A percentile compares a stretch with the other conserved stretches of the same genome.
These are phyloP conservation scores for Diabrotica undecimpunctata DNA, from an alignment of 1,140 invertebrate genomes.

Conservation along the genomic window DNA sequence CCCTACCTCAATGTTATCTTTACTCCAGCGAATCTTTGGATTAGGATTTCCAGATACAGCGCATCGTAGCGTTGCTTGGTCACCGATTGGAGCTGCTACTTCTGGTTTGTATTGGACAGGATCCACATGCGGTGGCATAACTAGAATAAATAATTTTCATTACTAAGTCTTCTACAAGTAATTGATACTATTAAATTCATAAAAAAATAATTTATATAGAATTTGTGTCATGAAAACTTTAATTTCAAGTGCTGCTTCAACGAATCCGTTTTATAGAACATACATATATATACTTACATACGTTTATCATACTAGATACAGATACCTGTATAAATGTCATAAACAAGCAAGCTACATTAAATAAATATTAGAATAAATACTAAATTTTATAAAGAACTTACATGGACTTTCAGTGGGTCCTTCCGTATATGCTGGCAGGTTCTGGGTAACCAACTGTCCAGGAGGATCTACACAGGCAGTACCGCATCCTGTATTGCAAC, in stretches of 20 bases:
- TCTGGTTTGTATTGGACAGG: conserved; percentile 54
- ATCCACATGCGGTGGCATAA: conserved; percentile 49
- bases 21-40: conserved; percentile 73
- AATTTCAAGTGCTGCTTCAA: too few species aligned
- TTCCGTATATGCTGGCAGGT: conserved; percentile 44
- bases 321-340: too few species aligned
- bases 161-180: too few species aligned
- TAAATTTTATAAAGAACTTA: too few species aligned
- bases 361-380: too few species aligned
- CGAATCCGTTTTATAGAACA: too few species aligned
- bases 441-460: conserved; percentile 36
- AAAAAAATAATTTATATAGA: too few species aligned
- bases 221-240: too few species aligned
- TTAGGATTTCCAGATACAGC: conserved; percentile 69
- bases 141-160: conserved; percentile 33
- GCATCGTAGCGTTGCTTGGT: conserved; percentile 68
- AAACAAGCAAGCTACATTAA: too few species aligned
- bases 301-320: too few species aligned
- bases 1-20: conserved; percentile 62
- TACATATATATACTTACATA: too few species aligned
- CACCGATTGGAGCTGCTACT: conserved; percentile 66
- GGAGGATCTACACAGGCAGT: conserved; percentile 61
- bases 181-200: too few species aligned
- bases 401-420: conserved; percentile 24
- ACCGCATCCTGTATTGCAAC: conserved; percentile 76